Evolutionary conservation across 2,113 vertebrate genomes (phyloP), one percentile per base, ranked within the genome.

Genomic region (Telmatochromis sp.): DNA sequence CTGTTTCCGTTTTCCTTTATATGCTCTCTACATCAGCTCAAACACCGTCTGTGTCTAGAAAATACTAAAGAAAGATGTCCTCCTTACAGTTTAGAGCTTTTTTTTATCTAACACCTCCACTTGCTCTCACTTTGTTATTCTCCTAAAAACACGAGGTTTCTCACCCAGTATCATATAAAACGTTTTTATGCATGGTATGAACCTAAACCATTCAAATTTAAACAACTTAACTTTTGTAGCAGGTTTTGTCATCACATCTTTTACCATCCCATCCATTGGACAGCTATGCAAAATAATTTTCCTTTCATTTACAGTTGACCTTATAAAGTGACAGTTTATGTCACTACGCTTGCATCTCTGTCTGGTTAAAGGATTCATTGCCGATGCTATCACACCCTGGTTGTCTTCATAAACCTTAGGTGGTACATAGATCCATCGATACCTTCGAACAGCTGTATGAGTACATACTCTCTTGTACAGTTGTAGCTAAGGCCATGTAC

Each of bases 141-240:
- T 26, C 54, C 1, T 57, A 57, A 26, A 55, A 26, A 57, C 53
- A 57, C 0, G 4, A 26, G 1, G 6, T 14, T 57, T 57, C 21
- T 57, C 54, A 26, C 54, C 54, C 54, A 57, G 54, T 14, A 57
- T 57, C 54, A 57, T 57, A 57, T 26, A 57, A 55, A 26, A 14
- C 54, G 0, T 2, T 55, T 26, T 57, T 14, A 57, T 26, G 1
- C 12, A 57, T 0, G 0, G 0, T 57, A 26, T 26, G 12, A 57
- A 57, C 12, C 0, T 26, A 1, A 55, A 26, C 21, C 21, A 26
- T 55, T 26, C 0, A 55, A 7, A 55, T 55, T 55, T 55, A 0
- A 26, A 26, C 21, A 26, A 14, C 21, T 57, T 14, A 57, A 57
- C 21, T 53, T 53, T 53, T 21, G 51, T 57, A 55, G 3, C 2